phyloP scores from a whole-genome alignment of 2,888 invertebrate genomes.

The Escarpia spicata region DNA sequence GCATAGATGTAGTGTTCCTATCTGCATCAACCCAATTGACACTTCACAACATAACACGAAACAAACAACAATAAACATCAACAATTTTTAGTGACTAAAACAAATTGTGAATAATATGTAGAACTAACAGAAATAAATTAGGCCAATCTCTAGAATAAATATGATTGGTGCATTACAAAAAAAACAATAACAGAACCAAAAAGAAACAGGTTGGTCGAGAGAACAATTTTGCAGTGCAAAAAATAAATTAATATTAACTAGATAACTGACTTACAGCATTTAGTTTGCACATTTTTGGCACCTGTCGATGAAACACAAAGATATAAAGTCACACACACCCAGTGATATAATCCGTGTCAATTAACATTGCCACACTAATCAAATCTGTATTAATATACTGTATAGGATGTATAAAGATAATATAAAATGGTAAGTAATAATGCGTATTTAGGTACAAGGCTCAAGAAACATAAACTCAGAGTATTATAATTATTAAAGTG shows the following conservation, averaged over 20 bases:
- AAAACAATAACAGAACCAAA: background rate
- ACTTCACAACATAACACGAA: background rate
- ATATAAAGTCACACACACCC: background rate
- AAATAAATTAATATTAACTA: background rate
- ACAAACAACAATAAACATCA: background rate
- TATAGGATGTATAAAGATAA: no score
- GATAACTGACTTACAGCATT: constrained; percentile 12
- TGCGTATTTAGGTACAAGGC: no score
- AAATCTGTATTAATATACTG: no score
- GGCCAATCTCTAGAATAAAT: background rate
- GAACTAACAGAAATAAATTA: background rate
- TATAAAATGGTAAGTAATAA: no score
- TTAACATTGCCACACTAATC: background rate
- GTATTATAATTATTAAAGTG: no score
- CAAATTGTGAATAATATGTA: background rate
- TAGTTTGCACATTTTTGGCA: background rate
- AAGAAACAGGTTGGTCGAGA: background rate
- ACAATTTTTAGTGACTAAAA: background rate
- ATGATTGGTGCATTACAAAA: background rate
- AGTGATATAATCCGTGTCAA: background rate
- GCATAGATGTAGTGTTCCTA: no score
- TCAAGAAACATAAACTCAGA: no score
- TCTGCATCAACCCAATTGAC: background rate
- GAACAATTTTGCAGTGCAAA: background rate
- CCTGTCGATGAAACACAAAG: background rate